A percentile compares a stretch with the other conserved stretches of the same genome.
Evolutionary conservation across 2,113 vertebrate genomes (phyloP).

Genomic region (Lipotes vexillifer): DNA sequence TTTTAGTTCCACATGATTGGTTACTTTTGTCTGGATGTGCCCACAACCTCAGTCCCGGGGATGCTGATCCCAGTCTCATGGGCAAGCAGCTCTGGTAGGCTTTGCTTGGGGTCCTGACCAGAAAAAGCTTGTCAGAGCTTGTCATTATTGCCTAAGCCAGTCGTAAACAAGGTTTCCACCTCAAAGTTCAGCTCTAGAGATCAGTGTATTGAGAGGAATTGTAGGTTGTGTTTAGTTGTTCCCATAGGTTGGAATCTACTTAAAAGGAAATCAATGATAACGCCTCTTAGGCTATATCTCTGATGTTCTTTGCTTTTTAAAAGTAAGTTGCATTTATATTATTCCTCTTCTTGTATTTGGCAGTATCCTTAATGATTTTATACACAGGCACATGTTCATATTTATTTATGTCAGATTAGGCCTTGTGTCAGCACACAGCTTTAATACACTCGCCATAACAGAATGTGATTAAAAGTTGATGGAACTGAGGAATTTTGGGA

Average conservation of each 20-base stretch:
- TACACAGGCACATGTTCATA: neutral
- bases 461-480: constrained; percentile 54
- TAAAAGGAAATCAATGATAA: neutral
- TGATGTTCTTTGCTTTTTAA: neutral
- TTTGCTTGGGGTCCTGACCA: neutral
- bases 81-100: no score
- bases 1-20: constrained; percentile 30
- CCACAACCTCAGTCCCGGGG: neutral
- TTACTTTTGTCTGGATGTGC: constrained; percentile 42
- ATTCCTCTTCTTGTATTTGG: neutral
- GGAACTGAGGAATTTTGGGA: constrained; percentile 59
- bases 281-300: neutral
- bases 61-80: neutral
- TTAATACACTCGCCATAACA: constrained; percentile 19
- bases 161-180: neutral
- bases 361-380: neutral
- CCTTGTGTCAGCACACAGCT: neutral
- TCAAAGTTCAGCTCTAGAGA: neutral
- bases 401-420: neutral
- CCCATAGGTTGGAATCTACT: neutral
- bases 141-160: neutral
- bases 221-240: neutral
- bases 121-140: neutral
- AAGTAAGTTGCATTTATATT: neutral
- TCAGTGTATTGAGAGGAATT: neutral